A percentile compares a stretch with the other conserved stretches of the same genome.
Conservation (phyloP, 2,113 vertebrate genomes). For the Tyto alba region DNA sequence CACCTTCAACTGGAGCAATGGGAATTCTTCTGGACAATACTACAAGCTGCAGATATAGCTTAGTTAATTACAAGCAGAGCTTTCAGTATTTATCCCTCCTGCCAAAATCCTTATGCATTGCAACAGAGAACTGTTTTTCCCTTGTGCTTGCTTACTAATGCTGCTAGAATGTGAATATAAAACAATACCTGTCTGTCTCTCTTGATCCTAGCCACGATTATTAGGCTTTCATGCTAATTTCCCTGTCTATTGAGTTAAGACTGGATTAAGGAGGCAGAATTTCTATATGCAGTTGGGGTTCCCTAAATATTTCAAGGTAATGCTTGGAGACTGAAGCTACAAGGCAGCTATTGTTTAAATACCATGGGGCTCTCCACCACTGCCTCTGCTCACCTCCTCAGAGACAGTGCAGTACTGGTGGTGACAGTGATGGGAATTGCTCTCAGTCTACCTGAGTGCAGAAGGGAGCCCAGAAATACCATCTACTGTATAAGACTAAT, state of each 20-base stretch:
- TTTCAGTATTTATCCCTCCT: slow-evolving; percentile 36
- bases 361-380: neutral
- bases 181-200: slow-evolving; percentile 38
- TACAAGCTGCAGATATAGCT: slow-evolving; percentile 19
- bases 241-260: neutral
- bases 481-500: neutral
- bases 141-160: slow-evolving; percentile 46
- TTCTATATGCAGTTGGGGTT: neutral
- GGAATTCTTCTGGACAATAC: slow-evolving; percentile 62
- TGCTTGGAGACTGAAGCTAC: neutral
- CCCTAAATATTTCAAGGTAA: neutral
- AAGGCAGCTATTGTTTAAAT: neutral
- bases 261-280: neutral
- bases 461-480: neutral
- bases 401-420: neutral
- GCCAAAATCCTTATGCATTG: slow-evolving; percentile 31
- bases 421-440: neutral
- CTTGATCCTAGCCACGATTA: slow-evolving; percentile 13
- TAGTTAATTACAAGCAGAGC: slow-evolving; percentile 53
- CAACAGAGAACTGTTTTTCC: slow-evolving; percentile 33
- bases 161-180: slow-evolving; percentile 28
- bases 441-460: neutral
- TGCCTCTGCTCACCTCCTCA: neutral
- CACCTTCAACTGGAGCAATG: slow-evolving; percentile 53
- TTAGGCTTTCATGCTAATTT: slow-evolving; percentile 32